Base-by-base conservation (phyloP, 2,113 vertebrate genomes). In the Psittacula cyanocephala region DNA sequence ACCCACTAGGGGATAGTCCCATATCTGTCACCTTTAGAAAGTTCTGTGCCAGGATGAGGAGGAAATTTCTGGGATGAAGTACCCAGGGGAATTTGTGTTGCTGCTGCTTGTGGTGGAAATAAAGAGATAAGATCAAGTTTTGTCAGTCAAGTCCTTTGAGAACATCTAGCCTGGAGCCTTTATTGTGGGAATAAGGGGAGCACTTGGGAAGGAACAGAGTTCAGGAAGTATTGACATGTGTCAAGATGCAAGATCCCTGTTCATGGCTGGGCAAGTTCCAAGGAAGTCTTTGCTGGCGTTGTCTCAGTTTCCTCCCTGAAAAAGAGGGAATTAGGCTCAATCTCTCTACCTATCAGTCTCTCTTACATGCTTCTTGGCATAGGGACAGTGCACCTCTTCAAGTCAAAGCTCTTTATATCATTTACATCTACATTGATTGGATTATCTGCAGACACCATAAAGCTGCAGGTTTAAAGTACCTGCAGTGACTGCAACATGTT, bases 351-450 rank as follows among this genome's bases (percentile, higher is more conserved):
- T 64, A 0, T 71, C 67, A 39, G 19, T n/a, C 72, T 57, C 20
- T 29, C 35, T 39, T 35, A 35, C 1, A 1, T 3, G 9, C 25
- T 6, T 11, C 6, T 0, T 52, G 39, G 39, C 57, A n/a, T 28
- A 52, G 33, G 20, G 27, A 69, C 35, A 81, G 74, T 49, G 43
- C 18, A 46, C 11, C n/a, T 70, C 25, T 64, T 62, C n/a, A 57
- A 23, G 17, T 50, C 25, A 49, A 41, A 57, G 44, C 13, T 76
- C n/a, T 84, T 85, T 31, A 17, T 35, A 24, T 49, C 13, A 22
- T 49, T 93, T 89, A 18, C 4, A 17, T 65, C 19, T 43, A 12
- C 4, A 19, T 5, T 41, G 52, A 31, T 14, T 9, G 8, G 18
- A 18, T 62, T 89, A 49, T 69, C 81, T 77, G 13, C 29, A 92